Percentiles rank a stretch among this genome's conserved stretches.
Conservation (phyloP, 1,140 invertebrate genomes). For the Diachasma alloeum region DNA sequence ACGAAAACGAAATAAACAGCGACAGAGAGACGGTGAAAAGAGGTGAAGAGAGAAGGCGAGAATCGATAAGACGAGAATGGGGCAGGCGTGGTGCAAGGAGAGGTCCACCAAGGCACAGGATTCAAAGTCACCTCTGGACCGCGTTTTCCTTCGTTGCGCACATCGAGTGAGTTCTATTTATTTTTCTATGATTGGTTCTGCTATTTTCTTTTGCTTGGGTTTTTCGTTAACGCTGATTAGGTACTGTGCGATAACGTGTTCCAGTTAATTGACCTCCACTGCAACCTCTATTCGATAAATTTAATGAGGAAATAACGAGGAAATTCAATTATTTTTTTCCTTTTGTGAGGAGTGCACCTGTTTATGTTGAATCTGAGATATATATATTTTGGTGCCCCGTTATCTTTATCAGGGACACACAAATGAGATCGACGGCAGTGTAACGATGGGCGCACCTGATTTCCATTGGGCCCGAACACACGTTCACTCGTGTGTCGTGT, state of each 20-base stretch:
- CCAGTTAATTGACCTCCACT: constrained; percentile 11
- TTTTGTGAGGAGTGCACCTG: neutral
- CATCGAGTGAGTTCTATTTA: constrained; percentile 52
- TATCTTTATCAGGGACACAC: constrained; percentile 33
- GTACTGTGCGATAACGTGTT: neutral
- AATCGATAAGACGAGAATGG: constrained; percentile 57
- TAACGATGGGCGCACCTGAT: neutral
- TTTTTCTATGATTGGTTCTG: neutral
- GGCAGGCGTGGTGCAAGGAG: constrained; percentile 62
- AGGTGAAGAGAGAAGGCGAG: constrained; percentile 28
- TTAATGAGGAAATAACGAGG: neutral
- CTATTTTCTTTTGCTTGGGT: neutral
- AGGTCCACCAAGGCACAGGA: constrained; percentile 58
- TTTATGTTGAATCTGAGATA: neutral
- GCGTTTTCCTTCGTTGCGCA: constrained; percentile 59
- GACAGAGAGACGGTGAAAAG: neutral
- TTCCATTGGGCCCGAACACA: neutral
- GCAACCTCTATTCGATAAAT: constrained; percentile 42
- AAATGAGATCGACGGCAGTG: neutral
- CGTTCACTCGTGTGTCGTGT: neutral
- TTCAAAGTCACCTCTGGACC: constrained; percentile 61
- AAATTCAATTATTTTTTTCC: neutral
- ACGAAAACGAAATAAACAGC: too few species aligned
- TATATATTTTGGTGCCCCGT: constrained; percentile 27
- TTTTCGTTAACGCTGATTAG: constrained; percentile 8